Evolutionary conservation across 1,140 invertebrate genomes (phyloP), one percentile per base, ranked within the genome.

Genomic region (Solen grandis): DNA sequence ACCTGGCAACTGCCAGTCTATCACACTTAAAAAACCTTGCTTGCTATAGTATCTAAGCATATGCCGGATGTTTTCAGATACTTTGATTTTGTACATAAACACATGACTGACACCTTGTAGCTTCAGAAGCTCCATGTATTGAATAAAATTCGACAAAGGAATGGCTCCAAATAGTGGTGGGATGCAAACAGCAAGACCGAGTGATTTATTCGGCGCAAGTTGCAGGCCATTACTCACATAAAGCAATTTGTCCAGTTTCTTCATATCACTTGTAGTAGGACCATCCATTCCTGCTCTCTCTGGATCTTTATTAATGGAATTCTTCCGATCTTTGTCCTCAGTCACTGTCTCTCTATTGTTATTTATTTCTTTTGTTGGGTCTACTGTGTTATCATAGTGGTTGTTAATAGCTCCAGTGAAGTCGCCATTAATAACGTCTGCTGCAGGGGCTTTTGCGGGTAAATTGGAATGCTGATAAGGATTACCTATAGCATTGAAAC

Each of bases 141-240:
- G 88, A 38, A 92, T 82, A 2, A 92, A 38, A 29, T 80, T 81
- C 19, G 84, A 83, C 38, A 88, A 55, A 22, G 70, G 79, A n/a
- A 89, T 85, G 41, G 89, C 57, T 19, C 91, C 91, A 84, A 90
- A 90, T 36, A 92, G 68, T 10, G 91, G 91, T n/a, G 92, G 89
- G 31, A 92, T 82, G 81, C 92, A 92, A 4, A 92, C 77, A 2
- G 95, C 97, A 35, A 99, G 94, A 5, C 70, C 60, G 1, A 46
- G 14, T 68, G 66, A 46, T 31, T 16, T 59, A 41, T 14, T n/a
- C 10, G 27, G 1, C n/a, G 10, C 10, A 36, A 36, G 22, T 54
- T n/a, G 35, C 46, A 35, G 8, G 36, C n/a, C 29, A 55, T 55
- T 55, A 55, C 57, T 22, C 31, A 25, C 35, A 16, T 0, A 27